These are phyloP conservation scores for Cyclargus thomasi DNA, from an alignment of 1,140 invertebrate species.

Conservation along the genomic window DNA sequence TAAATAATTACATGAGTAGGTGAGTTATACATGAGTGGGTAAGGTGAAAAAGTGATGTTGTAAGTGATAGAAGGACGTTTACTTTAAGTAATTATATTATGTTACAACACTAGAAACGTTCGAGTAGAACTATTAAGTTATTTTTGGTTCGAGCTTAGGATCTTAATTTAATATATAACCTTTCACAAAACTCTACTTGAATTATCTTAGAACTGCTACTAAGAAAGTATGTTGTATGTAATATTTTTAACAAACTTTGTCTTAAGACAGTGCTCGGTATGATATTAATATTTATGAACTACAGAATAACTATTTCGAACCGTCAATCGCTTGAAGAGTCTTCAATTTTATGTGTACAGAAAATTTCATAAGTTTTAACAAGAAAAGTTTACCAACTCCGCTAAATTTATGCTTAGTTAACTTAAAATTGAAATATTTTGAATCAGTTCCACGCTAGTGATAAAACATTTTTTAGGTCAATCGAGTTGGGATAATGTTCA, in stretches of 20 bases:
- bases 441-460: neutral
- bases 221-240: too few relatives aligned
- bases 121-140: too few relatives aligned
- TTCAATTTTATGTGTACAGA: conserved; percentile 4
- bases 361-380: neutral
- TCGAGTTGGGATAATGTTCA: neutral
- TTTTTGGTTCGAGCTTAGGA: too few relatives aligned
- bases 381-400: neutral
- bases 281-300: neutral
- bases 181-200: too few relatives aligned
- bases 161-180: too few relatives aligned
- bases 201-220: too few relatives aligned
- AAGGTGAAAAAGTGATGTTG: too few relatives aligned
- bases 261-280: neutral
- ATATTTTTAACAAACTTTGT: neutral
- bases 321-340: neutral
- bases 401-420: neutral
- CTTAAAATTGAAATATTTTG: conserved; percentile 1
- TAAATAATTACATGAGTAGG: too few relatives aligned
- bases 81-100: too few relatives aligned
- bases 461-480: neutral
- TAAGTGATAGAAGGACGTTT: too few relatives aligned
- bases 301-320: neutral
- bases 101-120: too few relatives aligned
- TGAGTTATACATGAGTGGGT: too few relatives aligned